These are phyloP conservation scores for Octodon degus DNA, from an alignment of 2,113 vertebrate genomes.

Conservation along the genomic window DNA sequence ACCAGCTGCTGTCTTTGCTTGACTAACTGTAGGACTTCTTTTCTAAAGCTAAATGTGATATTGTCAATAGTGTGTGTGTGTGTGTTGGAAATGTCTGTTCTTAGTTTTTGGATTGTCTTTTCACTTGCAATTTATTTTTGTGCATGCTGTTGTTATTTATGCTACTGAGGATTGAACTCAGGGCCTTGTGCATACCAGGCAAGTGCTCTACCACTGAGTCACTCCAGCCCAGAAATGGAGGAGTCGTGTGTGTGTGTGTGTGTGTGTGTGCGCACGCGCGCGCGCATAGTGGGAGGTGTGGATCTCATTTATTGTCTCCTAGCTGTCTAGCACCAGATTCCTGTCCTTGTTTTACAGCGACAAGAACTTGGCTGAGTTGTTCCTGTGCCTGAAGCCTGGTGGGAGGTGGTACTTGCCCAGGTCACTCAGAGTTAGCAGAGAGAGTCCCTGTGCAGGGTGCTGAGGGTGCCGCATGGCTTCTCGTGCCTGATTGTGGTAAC, in stretches of 20 bases:
- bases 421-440: neutral
- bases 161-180: neutral
- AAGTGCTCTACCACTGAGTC: neutral
- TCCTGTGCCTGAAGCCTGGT: neutral
- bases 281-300: neutral
- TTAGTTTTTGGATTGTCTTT: neutral
- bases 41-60: neutral
- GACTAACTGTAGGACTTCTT: neutral
- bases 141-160: neutral
- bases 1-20: neutral
- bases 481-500: neutral
- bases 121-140: neutral
- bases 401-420: neutral
- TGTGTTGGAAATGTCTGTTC: neutral
- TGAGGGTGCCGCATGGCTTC: neutral
- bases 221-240: neutral
- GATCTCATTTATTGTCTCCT: neutral
- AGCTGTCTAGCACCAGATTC: neutral
- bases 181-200: neutral
- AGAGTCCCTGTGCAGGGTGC: no score
- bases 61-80: neutral
- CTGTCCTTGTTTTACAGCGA: neutral
- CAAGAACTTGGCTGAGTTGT: neutral
- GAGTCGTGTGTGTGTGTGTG: neutral
- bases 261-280: no score